A percentile compares a stretch with the other conserved stretches of the same genome.
Conservation (phyloP, 2,888 invertebrate species). For the Drosophila anomalipes region DNA sequence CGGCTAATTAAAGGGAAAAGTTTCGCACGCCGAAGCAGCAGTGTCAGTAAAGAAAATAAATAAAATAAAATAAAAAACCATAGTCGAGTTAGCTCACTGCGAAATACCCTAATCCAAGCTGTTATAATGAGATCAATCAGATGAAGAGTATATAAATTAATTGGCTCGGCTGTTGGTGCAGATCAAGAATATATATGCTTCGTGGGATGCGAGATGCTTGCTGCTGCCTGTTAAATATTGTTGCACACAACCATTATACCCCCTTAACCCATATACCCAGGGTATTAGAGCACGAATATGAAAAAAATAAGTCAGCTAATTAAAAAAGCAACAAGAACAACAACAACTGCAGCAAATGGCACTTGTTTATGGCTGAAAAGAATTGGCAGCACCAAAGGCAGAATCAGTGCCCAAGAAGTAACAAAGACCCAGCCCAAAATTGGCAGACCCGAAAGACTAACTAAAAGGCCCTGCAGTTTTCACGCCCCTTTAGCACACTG, state of each 20-base stretch:
- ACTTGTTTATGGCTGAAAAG: slow-evolving; percentile 56
- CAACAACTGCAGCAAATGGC: slow-evolving; percentile 59
- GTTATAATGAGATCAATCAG: background rate
- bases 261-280: background rate
- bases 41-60: slow-evolving; percentile 1
- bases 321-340: slow-evolving; percentile 37
- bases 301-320: slow-evolving; percentile 50
- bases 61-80: no score
- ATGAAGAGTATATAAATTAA: no score
- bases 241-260: background rate
- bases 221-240: background rate
- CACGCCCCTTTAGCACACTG: slow-evolving; percentile 59
- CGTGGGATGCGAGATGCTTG: background rate
- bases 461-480: slow-evolving; percentile 61
- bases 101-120: background rate
- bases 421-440: slow-evolving; percentile 53
- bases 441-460: slow-evolving; percentile 13
- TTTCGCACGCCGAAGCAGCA: slow-evolving; percentile 47
- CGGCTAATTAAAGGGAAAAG: slow-evolving; percentile 57
- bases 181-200: background rate
- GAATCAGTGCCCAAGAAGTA: slow-evolving; percentile 41
- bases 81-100: background rate
- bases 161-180: no score
- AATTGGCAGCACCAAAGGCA: slow-evolving; percentile 25
- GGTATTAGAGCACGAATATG: slow-evolving; percentile 33